Evolutionary conservation across 1,140 invertebrate species (phyloP).

Genomic region (Melipona quadrifasciata): DNA sequence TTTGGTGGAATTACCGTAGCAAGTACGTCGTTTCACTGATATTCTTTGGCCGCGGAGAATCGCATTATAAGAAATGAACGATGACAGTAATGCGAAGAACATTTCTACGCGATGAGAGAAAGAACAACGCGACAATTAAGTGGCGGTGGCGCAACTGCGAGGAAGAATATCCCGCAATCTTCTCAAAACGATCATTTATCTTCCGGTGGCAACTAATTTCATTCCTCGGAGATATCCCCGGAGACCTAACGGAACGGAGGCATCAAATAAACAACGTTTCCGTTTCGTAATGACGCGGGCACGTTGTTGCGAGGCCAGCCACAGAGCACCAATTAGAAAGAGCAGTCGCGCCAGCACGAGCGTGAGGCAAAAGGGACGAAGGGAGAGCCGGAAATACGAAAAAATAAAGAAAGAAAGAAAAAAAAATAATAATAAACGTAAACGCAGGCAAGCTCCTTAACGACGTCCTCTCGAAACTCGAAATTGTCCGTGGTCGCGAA

Average conservation of each 20-base stretch:
- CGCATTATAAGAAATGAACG: not conserved
- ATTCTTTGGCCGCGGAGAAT: not conserved
- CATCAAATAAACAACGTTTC: conserved; percentile 15
- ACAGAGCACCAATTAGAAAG: conserved; percentile 14
- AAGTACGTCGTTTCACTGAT: not conserved
- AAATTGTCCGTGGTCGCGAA: conserved; percentile 31
- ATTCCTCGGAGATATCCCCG: not conserved
- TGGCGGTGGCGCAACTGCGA: not conserved
- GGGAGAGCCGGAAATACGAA: not conserved
- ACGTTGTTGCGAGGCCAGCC: not conserved
- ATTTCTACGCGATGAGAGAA: not conserved
- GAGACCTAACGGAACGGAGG: not conserved
- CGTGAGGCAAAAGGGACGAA: not conserved
- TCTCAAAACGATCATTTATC: conserved; percentile 6
- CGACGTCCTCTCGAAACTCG: conserved; percentile 19
- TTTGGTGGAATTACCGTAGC: not conserved
- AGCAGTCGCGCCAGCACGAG: not conserved
- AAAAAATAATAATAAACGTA: not conserved
- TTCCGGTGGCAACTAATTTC: conserved; percentile 4
- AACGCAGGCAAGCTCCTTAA: conserved; percentile 21
- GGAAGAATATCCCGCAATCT: not conserved
- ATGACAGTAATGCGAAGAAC: not conserved
- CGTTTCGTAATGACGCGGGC: conserved; percentile 19
- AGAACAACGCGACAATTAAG: not conserved
- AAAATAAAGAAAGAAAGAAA: not conserved